Percentiles rank a stretch among this genome's conserved stretches.
Evolutionary conservation across 64 coral and sea anemone genomes (phyloP).

Genomic region (Pocillopora damicornis): DNA sequence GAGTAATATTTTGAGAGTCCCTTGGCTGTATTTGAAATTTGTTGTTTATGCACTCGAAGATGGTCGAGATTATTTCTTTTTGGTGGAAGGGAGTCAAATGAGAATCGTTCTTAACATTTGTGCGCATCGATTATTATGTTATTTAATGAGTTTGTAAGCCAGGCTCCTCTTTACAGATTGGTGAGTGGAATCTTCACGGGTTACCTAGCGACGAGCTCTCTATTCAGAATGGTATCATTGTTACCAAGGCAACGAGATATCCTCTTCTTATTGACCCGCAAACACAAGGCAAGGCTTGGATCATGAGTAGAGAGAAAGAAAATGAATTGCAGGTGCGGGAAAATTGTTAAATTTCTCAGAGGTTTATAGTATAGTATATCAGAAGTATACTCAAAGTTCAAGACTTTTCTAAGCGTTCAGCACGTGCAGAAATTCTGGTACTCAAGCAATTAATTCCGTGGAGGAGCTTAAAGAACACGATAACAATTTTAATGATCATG

Average conservation of each 20-base stretch:
- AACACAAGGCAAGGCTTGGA: constrained; percentile 91
- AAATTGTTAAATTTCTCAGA: background rate
- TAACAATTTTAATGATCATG: too few relatives aligned
- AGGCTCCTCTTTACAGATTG: constrained; percentile 53
- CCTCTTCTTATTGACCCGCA: constrained; percentile 93
- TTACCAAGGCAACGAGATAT: constrained; percentile 86
- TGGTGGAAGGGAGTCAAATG: too few relatives aligned
- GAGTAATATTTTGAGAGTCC: too few relatives aligned
- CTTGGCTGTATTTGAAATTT: too few relatives aligned
- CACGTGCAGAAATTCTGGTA: too few relatives aligned
- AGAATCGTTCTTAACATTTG: too few relatives aligned
- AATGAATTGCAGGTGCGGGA: constrained; percentile 80
- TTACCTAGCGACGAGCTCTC: constrained; percentile 93
- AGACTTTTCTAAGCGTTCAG: too few relatives aligned
- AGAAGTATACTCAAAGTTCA: background rate
- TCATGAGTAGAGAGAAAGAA: constrained; percentile 77
- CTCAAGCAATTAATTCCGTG: too few relatives aligned
- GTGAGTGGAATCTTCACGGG: constrained; percentile 94
- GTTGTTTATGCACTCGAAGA: background rate
- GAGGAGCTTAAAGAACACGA: too few relatives aligned
- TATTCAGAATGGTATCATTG: constrained; percentile 96
- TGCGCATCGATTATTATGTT: too few relatives aligned
- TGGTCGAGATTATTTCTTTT: background rate
- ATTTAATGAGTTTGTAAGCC: too few relatives aligned
- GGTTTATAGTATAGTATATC: background rate